Conservation (phyloP, 2,797 vertebrate genomes). For the Petrocephalus sullivani region DNA sequence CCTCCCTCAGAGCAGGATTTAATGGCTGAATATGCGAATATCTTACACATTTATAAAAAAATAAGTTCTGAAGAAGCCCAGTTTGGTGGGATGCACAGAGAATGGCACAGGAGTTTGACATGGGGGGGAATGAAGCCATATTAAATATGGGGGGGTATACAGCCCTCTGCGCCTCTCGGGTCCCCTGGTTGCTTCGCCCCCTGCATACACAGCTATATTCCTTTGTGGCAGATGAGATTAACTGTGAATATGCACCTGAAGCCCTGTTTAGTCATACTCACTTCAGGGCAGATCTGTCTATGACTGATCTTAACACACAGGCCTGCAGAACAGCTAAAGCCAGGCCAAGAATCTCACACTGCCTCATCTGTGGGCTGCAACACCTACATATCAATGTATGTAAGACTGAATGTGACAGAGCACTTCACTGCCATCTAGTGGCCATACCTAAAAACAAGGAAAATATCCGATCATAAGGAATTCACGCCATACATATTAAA, state of each 20-base stretch:
- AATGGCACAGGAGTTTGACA: neutral
- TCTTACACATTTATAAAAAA: neutral
- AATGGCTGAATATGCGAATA: neutral
- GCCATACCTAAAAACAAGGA: neutral
- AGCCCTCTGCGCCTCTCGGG: neutral
- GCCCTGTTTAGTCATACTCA: neutral
- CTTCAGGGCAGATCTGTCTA: neutral
- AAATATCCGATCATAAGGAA: neutral
- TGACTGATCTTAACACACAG: neutral
- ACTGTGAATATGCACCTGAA: neutral
- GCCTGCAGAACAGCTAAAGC: neutral
- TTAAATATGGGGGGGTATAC: neutral
- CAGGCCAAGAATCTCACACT: neutral
- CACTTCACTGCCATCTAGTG: slow-evolving; percentile 10
- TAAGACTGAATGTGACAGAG: neutral
- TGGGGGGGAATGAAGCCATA: neutral
- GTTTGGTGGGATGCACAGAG: neutral
- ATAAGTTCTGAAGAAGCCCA: neutral
- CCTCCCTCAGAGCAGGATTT: neutral
- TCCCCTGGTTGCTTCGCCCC: neutral
- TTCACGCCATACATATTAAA: neutral
- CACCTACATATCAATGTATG: neutral
- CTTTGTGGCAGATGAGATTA: neutral
- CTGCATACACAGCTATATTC: neutral
- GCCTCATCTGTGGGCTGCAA: neutral